phyloP scores from a whole-genome alignment of 2,888 invertebrate genomes.

The Caenorhabditis sp. region DNA sequence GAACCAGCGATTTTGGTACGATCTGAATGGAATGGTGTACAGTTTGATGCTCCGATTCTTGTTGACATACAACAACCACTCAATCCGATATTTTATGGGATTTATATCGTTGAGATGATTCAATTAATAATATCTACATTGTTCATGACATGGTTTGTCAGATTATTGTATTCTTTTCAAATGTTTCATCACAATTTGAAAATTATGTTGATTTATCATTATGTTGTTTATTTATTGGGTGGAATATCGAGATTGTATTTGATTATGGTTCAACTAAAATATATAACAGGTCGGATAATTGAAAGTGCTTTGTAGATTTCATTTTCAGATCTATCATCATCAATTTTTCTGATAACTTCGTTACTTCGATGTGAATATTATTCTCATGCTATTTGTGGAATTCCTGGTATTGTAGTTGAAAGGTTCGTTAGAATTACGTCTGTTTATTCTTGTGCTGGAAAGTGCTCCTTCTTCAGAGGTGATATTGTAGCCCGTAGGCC shows the following conservation, averaged over 20 bases:
- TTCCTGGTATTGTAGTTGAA: background rate
- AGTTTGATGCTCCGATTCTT: conserved; percentile 28
- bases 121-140: conserved; percentile 15
- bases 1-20: conserved; percentile 16
- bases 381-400: background rate
- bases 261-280: conserved; percentile 20
- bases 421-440: background rate
- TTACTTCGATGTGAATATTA: background rate
- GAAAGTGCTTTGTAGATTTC: too few relatives aligned
- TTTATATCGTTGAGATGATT: conserved; percentile 17
- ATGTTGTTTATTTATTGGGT: conserved; percentile 12
- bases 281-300: background rate
- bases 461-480: background rate
- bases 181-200: conserved; percentile 26
- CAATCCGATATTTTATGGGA: conserved; percentile 8
- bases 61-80: conserved; percentile 23
- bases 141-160: conserved; percentile 21
- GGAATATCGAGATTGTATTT: conserved; percentile 23
- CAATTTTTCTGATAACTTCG: background rate
- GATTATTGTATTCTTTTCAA: conserved; percentile 12
- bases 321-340: background rate
- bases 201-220: conserved; percentile 8
- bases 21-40: conserved; percentile 24
- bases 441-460: background rate
- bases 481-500: too few relatives aligned